A percentile compares a stretch with the other conserved stretches of the same genome.
Conservation (phyloP, 2,113 vertebrate species). For the Phylloscopus trochilus region DNA sequence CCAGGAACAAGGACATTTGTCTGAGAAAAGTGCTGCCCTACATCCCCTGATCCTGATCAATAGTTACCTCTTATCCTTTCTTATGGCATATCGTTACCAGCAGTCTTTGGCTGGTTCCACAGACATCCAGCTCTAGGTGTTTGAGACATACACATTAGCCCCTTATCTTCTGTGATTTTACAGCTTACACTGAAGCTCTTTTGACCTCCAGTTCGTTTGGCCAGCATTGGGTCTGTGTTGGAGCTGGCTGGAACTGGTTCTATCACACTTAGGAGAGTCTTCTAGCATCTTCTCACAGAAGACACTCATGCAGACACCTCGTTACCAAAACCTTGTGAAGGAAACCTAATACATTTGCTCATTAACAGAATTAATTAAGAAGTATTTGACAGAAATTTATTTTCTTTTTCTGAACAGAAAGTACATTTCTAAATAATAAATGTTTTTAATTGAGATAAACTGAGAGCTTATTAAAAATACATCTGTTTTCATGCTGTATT, state of each 20-base stretch:
- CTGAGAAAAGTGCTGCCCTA: not conserved
- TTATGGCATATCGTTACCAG: not conserved
- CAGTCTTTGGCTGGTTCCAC: not conserved
- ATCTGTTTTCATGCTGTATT: not conserved
- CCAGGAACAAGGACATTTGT: not conserved
- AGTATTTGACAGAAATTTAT: not conserved
- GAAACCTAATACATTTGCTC: not conserved
- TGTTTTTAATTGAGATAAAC: not conserved
- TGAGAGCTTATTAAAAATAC: not conserved
- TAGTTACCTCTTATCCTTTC: not conserved
- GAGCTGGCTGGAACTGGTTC: not conserved
- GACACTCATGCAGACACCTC: not conserved
- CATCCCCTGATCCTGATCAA: not conserved
- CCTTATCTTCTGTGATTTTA: not conserved
- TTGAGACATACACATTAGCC: not conserved
- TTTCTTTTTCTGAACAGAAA: not conserved
- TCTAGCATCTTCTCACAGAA: not conserved
- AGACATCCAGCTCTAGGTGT: rapidly evolving
- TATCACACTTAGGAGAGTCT: not conserved
- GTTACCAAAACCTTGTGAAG: not conserved
- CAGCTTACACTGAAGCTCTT: not conserved
- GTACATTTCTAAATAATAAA: not conserved
- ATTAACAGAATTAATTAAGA: not conserved
- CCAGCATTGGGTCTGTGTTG: not conserved
- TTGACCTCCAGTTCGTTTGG: not conserved